phyloP scores from a whole-genome alignment of 2,797 vertebrate genomes.

The Pantherophis vulpinus region DNA sequence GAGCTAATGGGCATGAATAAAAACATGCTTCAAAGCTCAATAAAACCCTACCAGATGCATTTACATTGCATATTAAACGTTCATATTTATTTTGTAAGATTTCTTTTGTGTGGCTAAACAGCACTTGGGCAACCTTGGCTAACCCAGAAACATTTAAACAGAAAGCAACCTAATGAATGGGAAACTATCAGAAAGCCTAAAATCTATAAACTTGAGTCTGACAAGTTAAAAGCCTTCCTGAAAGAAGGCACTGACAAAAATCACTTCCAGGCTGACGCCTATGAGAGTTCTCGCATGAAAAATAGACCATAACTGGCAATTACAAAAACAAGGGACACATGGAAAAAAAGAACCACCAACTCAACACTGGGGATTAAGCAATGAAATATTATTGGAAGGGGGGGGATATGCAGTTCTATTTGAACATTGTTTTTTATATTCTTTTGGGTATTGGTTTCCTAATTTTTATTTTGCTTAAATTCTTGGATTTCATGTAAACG shows the following conservation, averaged over 20 bases:
- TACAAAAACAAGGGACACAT: too few species aligned
- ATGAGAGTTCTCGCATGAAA: too few species aligned
- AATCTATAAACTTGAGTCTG: too few species aligned
- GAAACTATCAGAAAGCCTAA: too few species aligned
- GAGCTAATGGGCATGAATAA: background rate
- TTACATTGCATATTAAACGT: background rate
- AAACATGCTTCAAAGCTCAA: background rate
- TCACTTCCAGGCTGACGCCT: too few species aligned
- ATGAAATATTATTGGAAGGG: too few species aligned
- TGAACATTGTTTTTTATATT: background rate
- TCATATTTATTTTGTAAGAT: background rate
- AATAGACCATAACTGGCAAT: too few species aligned
- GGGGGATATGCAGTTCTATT: too few species aligned
- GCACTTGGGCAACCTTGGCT: background rate
- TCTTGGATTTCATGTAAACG: background rate
- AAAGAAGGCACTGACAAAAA: too few species aligned
- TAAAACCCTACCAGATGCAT: background rate
- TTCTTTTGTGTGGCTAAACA: background rate
- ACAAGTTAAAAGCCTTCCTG: too few species aligned
- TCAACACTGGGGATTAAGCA: too few species aligned
- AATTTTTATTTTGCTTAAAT: background rate
- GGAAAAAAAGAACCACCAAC: too few species aligned
- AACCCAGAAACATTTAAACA: background rate
- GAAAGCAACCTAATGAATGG: background rate
- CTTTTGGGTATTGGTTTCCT: background rate